Evolutionary conservation across 1,140 invertebrate genomes (phyloP).

Genomic region (Ladona fulva): DNA sequence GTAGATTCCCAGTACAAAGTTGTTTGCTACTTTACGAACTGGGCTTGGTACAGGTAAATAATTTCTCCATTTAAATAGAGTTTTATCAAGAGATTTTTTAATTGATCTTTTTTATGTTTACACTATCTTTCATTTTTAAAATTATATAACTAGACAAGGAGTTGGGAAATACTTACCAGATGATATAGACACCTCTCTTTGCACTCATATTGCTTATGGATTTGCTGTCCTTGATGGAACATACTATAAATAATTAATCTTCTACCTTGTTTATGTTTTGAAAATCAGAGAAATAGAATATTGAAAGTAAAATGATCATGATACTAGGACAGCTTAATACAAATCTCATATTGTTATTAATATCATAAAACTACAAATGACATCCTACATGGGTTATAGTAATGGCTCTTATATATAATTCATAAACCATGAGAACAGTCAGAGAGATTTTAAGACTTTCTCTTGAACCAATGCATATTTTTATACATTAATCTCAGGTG

Average conservation of each 20-base stretch:
- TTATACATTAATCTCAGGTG: not conserved
- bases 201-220: slow-evolving; percentile 65
- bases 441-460: no score
- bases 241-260: slow-evolving; percentile 23
- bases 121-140: not conserved
- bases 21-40: slow-evolving; percentile 66
- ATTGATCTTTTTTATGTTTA: slow-evolving; percentile 10
- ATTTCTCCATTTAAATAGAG: not conserved
- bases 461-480: slow-evolving; percentile 10
- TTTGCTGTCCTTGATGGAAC: slow-evolving; percentile 54
- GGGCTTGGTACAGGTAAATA: slow-evolving; percentile 57
- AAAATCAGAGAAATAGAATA: no score
- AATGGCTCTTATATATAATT: no score
- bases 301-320: no score
- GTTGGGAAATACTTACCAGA: slow-evolving; percentile 53
- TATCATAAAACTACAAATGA: no score
- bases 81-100: slow-evolving; percentile 2
- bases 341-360: no score
- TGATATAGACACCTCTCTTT: slow-evolving; percentile 54
- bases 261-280: no score
- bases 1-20: slow-evolving; percentile 40
- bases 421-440: no score
- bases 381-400: no score
- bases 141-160: slow-evolving; percentile 38
- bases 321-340: no score